These are phyloP conservation scores for Euzophera pinguis DNA, from an alignment of 2,888 invertebrate genomes.

Conservation along the genomic window DNA sequence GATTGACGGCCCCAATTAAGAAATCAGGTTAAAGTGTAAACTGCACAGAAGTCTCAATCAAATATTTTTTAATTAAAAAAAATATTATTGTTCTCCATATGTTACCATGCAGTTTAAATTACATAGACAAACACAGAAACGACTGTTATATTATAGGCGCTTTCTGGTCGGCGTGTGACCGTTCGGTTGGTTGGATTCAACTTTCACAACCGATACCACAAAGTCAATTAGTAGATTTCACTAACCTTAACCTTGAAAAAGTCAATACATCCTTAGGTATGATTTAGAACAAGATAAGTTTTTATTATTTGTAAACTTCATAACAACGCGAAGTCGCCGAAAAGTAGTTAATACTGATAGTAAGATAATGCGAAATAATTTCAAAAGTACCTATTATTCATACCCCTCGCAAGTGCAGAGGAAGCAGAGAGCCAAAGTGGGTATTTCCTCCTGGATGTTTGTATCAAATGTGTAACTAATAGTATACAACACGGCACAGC, in stretches of 20 bases:
- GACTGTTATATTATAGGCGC: not conserved
- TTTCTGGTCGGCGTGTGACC: not conserved
- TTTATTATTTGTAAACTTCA: no score
- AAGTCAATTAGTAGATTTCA: not conserved
- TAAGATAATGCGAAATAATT: no score
- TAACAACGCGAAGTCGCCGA: no score
- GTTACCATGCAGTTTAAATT: conserved; percentile 4
- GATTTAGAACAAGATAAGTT: no score
- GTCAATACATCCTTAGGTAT: not conserved
- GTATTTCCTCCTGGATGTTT: conserved; percentile 51
- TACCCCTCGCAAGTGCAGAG: conserved; percentile 43
- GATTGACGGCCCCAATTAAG: no score
- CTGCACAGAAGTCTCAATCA: no score
- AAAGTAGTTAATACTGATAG: not conserved
- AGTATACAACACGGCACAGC: not conserved
- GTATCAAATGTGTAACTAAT: conserved; percentile 16
- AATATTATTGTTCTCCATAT: no score
- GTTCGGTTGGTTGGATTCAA: not conserved
- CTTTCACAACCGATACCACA: not conserved
- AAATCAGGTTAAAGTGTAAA: no score
- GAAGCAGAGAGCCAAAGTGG: conserved; percentile 64
- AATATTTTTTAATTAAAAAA: no score
- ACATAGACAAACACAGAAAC: not conserved
- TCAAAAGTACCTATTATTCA: conserved; percentile 21
- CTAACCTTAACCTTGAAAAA: not conserved